phyloP scores from a whole-genome alignment of 2,113 vertebrate genomes.

The Elachura formosa region DNA sequence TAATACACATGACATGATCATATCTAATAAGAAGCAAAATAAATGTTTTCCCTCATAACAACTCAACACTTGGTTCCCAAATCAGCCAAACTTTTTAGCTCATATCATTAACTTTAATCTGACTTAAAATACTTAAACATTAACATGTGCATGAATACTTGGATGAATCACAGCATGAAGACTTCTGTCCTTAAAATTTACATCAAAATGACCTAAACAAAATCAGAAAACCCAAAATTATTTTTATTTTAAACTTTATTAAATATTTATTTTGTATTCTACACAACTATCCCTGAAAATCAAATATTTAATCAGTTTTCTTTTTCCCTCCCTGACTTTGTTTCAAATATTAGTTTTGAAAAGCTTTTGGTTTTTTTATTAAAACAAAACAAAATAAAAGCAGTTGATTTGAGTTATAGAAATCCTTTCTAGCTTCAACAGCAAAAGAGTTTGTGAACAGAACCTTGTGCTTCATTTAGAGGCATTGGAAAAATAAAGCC shows the following conservation, averaged over 20 bases:
- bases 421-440: not conserved
- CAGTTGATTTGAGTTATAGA: not conserved
- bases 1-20: not conserved
- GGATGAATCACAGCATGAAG: not conserved
- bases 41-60: not conserved
- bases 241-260: not conserved
- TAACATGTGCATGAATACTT: not conserved
- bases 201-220: not conserved
- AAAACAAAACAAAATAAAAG: not conserved
- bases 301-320: not conserved
- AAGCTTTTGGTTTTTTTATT: not conserved
- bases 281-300: not conserved
- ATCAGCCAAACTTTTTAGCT: not conserved
- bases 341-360: conserved; percentile 28
- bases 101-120: not conserved
- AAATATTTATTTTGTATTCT: not conserved
- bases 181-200: not conserved
- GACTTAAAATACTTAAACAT: not conserved
- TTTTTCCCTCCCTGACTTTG: not conserved
- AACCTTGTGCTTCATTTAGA: not conserved
- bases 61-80: not conserved
- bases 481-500: not conserved
- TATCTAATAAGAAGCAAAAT: not conserved
- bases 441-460: not conserved
- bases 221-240: not conserved